A percentile compares a stretch with the other conserved stretches of the same genome.
Evolutionary conservation across 2,888 invertebrate genomes (phyloP).

Genomic region (Lymantria monacha): DNA sequence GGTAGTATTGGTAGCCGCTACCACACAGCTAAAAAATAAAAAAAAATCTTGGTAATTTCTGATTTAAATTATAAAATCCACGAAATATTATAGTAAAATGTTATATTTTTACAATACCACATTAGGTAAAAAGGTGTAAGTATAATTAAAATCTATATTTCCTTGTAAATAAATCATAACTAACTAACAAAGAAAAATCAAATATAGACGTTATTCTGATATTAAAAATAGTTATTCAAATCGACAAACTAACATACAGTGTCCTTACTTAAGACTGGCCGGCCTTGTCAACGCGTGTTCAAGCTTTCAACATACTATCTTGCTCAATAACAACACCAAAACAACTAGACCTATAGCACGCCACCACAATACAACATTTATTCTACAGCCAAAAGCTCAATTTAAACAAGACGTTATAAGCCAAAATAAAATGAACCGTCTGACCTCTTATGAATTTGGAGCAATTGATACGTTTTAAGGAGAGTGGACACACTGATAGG

Average conservation of each 20-base stretch:
- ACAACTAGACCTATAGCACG: slow-evolving; percentile 16
- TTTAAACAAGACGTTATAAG: slow-evolving; percentile 12
- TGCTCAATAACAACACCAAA: slow-evolving; percentile 47
- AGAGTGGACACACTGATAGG: slow-evolving; percentile 12
- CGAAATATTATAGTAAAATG: no score
- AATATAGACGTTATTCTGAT: slow-evolving; percentile 9
- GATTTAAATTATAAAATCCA: no score
- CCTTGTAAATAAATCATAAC: no score
- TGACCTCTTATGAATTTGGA: slow-evolving; percentile 23
- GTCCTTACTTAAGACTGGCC: slow-evolving; percentile 60
- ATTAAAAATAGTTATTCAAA: slow-evolving; percentile 30
- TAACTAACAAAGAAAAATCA: no score
- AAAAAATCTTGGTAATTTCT: no score
- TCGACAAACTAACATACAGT: slow-evolving; percentile 38
- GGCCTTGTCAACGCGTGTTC: slow-evolving; percentile 57
- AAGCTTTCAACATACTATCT: slow-evolving; percentile 62
- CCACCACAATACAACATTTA: slow-evolving; percentile 11
- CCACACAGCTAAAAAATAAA: no score
- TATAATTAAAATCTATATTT: no score
- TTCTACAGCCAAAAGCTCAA: slow-evolving; percentile 17
- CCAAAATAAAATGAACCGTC: slow-evolving; percentile 34
- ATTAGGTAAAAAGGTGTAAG: no score
- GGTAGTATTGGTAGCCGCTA: no score
- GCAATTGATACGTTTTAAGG: slow-evolving; percentile 12
- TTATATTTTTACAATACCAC: no score